Conservation (phyloP, 1,140 invertebrate species). For the Catajapyx aquilonaris region DNA sequence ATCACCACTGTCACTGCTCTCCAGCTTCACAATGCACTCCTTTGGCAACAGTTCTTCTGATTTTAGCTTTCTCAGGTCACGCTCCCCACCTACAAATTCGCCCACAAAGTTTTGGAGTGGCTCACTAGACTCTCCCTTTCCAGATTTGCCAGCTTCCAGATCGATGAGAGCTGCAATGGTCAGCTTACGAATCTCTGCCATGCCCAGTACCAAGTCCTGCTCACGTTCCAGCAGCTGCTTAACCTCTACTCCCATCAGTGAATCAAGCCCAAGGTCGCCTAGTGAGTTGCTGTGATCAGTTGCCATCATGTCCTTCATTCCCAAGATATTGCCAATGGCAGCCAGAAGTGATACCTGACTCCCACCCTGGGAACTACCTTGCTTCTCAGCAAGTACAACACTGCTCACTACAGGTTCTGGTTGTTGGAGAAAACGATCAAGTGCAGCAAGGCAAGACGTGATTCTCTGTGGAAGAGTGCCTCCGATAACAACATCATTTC, state of each 20-base stretch:
- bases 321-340: conserved; percentile 58
- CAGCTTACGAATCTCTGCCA: conserved; percentile 49
- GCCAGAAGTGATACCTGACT: conserved; percentile 36
- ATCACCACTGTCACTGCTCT: conserved; percentile 23
- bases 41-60: too few relatives aligned
- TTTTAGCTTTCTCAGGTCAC: neutral
- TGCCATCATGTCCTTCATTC: conserved; percentile 55
- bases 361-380: conserved; percentile 11
- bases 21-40: conserved; percentile 44
- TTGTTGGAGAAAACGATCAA: conserved; percentile 75
- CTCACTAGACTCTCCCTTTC: too few relatives aligned
- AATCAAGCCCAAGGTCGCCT: conserved; percentile 64
- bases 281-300: conserved; percentile 46
- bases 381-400: conserved; percentile 38
- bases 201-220: conserved; percentile 52
- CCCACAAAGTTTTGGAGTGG: conserved; percentile 21
- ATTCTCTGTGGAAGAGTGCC: conserved; percentile 87
- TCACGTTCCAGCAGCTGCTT: conserved; percentile 66
- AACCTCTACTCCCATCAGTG: conserved; percentile 62
- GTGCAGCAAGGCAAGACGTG: conserved; percentile 56
- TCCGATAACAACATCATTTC: conserved; percentile 59
- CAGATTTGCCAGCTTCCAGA: too few relatives aligned
- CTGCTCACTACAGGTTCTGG: conserved; percentile 65
- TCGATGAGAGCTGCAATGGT: conserved; percentile 27
- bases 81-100: conserved; percentile 8